phyloP scores from a whole-genome alignment of 2,797 vertebrate genomes.

The Coracias cyanogaster region DNA sequence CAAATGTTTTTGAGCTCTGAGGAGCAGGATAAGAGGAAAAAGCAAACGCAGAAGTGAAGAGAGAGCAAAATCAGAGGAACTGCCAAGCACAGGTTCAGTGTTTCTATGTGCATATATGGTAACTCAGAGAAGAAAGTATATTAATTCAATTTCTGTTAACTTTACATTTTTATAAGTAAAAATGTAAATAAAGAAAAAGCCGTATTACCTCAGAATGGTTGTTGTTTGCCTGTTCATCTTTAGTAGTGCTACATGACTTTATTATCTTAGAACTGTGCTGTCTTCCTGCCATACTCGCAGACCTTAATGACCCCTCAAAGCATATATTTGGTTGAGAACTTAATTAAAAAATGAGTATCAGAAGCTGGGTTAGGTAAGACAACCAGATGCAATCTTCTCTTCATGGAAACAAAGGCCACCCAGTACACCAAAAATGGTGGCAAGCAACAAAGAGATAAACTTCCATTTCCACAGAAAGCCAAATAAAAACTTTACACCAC shows the following conservation, averaged over 20 bases:
- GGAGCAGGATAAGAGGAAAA: not conserved
- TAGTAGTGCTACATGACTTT: not conserved
- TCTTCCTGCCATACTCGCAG: not conserved
- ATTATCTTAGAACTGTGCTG: not conserved
- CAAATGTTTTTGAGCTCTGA: slow-evolving; percentile 18
- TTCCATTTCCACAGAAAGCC: not conserved
- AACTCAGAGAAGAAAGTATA: not conserved
- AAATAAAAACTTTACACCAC: not conserved
- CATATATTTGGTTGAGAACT: not conserved
- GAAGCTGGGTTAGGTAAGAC: not conserved
- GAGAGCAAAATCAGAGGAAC: not conserved
- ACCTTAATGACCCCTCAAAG: not conserved
- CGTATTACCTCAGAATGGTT: not conserved
- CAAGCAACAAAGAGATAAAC: not conserved
- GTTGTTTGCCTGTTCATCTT: not conserved
- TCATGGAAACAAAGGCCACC: not conserved
- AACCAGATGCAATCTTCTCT: not conserved
- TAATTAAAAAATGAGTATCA: not conserved
- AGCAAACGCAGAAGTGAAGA: not conserved
- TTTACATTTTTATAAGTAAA: not conserved
- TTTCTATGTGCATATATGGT: not conserved
- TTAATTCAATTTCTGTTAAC: not conserved
- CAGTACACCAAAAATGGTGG: not conserved
- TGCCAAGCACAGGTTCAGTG: not conserved
- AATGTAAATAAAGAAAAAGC: not conserved